A percentile compares a stretch with the other conserved stretches of the same genome.
Evolutionary conservation across 2,113 vertebrate genomes (phyloP).

Genomic region (Petromus typicus): DNA sequence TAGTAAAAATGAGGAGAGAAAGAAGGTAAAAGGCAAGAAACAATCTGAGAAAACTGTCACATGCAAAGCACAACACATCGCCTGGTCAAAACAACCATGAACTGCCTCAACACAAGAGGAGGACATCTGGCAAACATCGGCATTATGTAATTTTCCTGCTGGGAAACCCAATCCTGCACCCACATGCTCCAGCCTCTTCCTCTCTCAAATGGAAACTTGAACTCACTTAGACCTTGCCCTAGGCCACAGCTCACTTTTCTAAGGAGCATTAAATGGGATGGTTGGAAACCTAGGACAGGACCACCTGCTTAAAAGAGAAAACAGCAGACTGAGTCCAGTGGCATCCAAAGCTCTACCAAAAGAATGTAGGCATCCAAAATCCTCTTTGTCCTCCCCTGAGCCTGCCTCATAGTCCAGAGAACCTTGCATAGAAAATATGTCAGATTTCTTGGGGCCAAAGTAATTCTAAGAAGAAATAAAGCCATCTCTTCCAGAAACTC

Average conservation of each 20-base stretch:
- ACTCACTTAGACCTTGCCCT: constrained; percentile 13
- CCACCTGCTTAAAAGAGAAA: neutral
- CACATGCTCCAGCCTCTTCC: neutral
- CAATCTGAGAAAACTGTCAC: neutral
- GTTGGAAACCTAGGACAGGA: neutral
- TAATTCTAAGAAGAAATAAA: neutral
- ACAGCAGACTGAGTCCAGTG: neutral
- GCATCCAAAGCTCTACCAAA: neutral
- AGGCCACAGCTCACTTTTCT: neutral
- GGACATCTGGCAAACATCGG: neutral
- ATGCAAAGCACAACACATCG: neutral
- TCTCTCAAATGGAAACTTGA: neutral
- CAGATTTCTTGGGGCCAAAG: neutral
- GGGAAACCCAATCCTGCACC: neutral
- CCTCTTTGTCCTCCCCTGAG: neutral
- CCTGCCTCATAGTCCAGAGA: neutral
- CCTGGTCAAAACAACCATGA: neutral
- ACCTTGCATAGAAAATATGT: neutral
- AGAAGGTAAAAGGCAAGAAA: neutral
- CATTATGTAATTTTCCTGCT: neutral
- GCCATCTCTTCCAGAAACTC: neutral
- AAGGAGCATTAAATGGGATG: neutral
- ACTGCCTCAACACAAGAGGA: neutral
- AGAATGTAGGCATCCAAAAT: neutral
- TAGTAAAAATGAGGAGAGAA: too few species aligned